Conservation (phyloP, 2,888 invertebrate species). For the Caenorhabditis drosophilae region DNA sequence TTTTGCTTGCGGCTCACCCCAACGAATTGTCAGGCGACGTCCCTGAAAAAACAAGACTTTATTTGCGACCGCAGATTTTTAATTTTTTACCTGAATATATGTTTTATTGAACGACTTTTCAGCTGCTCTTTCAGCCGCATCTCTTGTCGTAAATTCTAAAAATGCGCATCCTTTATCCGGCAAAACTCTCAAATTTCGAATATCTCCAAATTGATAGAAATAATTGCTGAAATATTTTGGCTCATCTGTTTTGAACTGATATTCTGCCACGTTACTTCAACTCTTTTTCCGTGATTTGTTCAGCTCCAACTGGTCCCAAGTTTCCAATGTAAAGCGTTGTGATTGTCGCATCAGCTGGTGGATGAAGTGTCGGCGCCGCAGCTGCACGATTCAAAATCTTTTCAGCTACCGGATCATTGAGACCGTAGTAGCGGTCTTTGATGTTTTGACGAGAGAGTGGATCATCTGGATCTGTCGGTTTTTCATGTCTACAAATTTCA, state of each 20-base stretch:
- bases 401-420: constrained; percentile 93
- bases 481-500: constrained; percentile 79
- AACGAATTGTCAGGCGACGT: constrained; percentile 91
- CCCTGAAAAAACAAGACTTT: constrained; percentile 72
- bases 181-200: constrained; percentile 88
- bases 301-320: constrained; percentile 77
- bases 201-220: constrained; percentile 98
- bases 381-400: constrained; percentile 84
- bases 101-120: constrained; percentile 94
- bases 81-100: constrained; percentile 75
- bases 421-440: constrained; percentile 89
- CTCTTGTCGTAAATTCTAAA: constrained; percentile 89
- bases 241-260: background rate
- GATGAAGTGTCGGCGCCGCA: constrained; percentile 86
- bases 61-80: background rate
- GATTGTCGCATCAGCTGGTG: constrained; percentile 92
- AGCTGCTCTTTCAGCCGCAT: constrained; percentile 89
- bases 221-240: constrained; percentile 77
- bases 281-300: constrained; percentile 83
- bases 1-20: constrained; percentile 91
- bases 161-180: constrained; percentile 91
- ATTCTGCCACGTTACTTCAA: constrained; percentile 71
- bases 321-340: constrained; percentile 98
- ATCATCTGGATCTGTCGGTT: constrained; percentile 95
- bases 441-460: constrained; percentile 94